These are phyloP conservation scores for Steromphala cineraria DNA, from an alignment of 2,888 invertebrate species.

Conservation along the genomic window DNA sequence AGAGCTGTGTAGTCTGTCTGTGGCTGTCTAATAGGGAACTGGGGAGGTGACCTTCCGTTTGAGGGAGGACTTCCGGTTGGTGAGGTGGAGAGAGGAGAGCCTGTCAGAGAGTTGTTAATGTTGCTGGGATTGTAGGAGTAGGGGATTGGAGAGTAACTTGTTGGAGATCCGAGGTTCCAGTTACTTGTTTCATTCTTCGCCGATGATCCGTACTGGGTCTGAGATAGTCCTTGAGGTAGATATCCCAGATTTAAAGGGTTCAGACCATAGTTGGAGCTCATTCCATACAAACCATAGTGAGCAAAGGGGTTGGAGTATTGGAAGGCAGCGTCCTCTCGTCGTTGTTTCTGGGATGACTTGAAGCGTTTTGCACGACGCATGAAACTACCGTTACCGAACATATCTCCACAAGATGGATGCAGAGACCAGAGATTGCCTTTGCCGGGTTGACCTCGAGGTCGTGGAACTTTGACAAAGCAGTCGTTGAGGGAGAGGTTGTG, in stretches of 20 bases:
- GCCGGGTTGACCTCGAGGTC: conserved; percentile 72
- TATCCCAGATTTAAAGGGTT: conserved; percentile 33
- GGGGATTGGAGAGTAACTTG: too few species aligned
- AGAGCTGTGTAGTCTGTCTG: too few species aligned
- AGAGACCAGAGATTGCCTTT: conserved; percentile 75
- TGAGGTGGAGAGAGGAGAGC: too few species aligned
- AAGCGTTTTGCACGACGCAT: conserved; percentile 72
- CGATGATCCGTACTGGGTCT: too few species aligned
- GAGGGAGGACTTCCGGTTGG: too few species aligned
- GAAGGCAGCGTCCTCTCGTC: conserved; percentile 44
- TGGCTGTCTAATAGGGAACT: too few species aligned
- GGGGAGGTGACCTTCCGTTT: too few species aligned
- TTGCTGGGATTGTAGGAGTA: too few species aligned
- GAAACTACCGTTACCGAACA: conserved; percentile 75
- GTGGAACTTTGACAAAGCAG: conserved; percentile 92
- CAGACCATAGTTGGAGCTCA: conserved; percentile 23
- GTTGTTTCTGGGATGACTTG: conserved; percentile 56
- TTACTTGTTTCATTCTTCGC: too few species aligned
- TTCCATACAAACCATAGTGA: conserved; percentile 28
- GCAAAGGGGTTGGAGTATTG: conserved; percentile 63
- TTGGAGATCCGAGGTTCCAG: too few species aligned
- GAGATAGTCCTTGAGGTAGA: too few species aligned
- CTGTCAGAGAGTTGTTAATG: too few species aligned
- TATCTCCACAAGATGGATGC: conserved; percentile 73
- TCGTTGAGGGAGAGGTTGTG: conserved; percentile 97